A percentile compares a stretch with the other conserved stretches of the same genome.
These are phyloP conservation scores for Apotomis betuletana DNA, from an alignment of 2,888 invertebrate species.

Conservation along the genomic window DNA sequence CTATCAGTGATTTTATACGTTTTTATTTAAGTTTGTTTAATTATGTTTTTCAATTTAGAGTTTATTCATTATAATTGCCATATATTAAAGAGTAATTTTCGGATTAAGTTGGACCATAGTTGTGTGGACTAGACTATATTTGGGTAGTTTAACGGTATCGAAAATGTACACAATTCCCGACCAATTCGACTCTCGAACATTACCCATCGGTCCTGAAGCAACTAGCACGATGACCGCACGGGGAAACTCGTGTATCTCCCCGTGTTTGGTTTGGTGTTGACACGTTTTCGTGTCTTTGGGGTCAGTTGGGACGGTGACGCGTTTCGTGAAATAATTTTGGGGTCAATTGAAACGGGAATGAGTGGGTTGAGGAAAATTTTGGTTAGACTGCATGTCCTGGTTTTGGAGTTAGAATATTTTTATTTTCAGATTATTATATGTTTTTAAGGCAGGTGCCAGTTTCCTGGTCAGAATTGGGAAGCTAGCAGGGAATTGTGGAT, in stretches of 20 bases:
- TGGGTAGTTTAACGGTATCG: no score
- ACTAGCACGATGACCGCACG: slow-evolving; percentile 15
- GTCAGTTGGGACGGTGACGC: neutral
- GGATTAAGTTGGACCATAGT: no score
- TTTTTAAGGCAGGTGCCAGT: no score
- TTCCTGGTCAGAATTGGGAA: no score
- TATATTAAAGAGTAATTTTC: no score
- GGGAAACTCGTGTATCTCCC: neutral
- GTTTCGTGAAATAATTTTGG: neutral
- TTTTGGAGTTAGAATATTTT: neutral
- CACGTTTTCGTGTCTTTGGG: slow-evolving; percentile 16
- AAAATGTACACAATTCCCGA: slow-evolving; percentile 7
- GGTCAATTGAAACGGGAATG: slow-evolving; percentile 3
- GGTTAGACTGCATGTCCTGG: neutral
- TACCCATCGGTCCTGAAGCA: neutral
- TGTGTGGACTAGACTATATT: no score
- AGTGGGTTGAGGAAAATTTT: slow-evolving; percentile 11
- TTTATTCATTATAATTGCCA: no score
- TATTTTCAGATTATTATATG: no score
- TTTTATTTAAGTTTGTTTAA: no score
- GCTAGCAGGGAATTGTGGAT: no score
- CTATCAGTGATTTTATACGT: no score
- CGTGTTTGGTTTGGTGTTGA: slow-evolving; percentile 5
- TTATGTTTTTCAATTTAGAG: no score
- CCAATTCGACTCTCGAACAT: slow-evolving; percentile 1